A percentile compares a stretch with the other conserved stretches of the same genome.
phyloP scores from a whole-genome alignment of 2,888 invertebrate species.

The Galeruca laticollis region DNA sequence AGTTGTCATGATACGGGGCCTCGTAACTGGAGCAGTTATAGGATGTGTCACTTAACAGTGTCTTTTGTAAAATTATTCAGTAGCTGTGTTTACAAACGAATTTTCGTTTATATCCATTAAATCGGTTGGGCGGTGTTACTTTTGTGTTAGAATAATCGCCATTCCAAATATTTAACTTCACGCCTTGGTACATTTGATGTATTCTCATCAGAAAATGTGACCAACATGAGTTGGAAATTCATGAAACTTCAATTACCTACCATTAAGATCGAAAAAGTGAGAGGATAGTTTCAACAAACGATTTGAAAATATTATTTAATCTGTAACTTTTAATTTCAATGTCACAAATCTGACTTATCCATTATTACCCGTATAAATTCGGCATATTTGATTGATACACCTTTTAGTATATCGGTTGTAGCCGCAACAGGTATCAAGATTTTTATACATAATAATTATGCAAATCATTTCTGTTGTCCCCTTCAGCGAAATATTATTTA shows the following conservation, averaged over 20 bases:
- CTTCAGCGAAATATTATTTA: neutral
- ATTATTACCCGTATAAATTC: neutral
- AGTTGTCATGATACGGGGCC: too few species aligned
- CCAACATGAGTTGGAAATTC: neutral
- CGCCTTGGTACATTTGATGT: neutral
- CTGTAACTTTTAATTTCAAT: neutral
- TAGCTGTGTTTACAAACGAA: too few species aligned
- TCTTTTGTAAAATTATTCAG: too few species aligned
- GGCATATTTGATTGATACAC: conserved; percentile 1
- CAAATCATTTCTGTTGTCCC: neutral
- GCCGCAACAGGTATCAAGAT: neutral
- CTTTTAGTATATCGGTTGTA: neutral
- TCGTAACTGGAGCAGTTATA: too few species aligned
- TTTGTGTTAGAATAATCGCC: too few species aligned
- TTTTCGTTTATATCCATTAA: too few species aligned
- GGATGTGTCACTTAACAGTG: too few species aligned
- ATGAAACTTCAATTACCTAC: neutral
- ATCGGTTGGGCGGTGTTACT: too few species aligned
- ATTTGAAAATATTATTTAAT: neutral
- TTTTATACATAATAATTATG: neutral
- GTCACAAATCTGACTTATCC: neutral
- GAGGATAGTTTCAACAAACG: neutral
- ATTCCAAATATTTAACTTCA: too few species aligned
- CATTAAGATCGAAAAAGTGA: neutral
- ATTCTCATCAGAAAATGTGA: neutral